phyloP scores from a whole-genome alignment of 2,113 vertebrate species.

The Chloebia gouldiae region DNA sequence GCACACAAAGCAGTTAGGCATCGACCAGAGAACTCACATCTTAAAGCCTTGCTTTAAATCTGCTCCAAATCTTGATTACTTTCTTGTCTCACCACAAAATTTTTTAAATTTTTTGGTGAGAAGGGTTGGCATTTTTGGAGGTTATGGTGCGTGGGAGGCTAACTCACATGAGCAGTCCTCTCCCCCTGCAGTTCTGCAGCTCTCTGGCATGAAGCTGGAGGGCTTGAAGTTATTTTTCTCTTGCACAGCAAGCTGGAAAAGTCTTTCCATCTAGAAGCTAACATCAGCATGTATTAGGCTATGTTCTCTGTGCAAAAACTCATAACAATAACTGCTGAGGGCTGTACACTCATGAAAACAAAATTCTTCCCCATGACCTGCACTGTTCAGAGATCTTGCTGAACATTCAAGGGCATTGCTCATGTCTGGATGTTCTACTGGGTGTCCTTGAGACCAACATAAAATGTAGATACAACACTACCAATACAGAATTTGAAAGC shows the following conservation, averaged over 20 bases:
- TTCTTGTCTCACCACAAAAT: not conserved
- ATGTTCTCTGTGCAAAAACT: not conserved
- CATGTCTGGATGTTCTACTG: not conserved
- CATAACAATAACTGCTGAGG: not conserved
- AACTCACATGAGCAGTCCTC: not conserved
- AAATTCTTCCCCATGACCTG: not conserved
- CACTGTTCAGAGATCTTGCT: not conserved
- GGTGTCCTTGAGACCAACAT: accelerated
- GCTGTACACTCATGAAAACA: not conserved
- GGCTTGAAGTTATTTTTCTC: not conserved
- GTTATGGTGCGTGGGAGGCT: not conserved
- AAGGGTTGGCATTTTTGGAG: not conserved
- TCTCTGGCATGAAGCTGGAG: not conserved
- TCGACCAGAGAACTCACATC: not conserved
- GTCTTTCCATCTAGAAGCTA: not conserved
- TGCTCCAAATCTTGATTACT: not conserved
- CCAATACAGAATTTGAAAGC: not conserved
- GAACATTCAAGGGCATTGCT: not conserved
- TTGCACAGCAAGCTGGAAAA: not conserved
- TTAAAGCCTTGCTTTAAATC: not conserved
- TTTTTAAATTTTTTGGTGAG: not conserved
- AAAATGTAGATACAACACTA: not conserved
- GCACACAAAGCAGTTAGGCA: not conserved
- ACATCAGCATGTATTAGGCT: not conserved
- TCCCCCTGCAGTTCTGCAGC: not conserved